These are phyloP conservation scores for Noctua pronuba DNA, from an alignment of 2,888 invertebrate genomes.

Conservation along the genomic window DNA sequence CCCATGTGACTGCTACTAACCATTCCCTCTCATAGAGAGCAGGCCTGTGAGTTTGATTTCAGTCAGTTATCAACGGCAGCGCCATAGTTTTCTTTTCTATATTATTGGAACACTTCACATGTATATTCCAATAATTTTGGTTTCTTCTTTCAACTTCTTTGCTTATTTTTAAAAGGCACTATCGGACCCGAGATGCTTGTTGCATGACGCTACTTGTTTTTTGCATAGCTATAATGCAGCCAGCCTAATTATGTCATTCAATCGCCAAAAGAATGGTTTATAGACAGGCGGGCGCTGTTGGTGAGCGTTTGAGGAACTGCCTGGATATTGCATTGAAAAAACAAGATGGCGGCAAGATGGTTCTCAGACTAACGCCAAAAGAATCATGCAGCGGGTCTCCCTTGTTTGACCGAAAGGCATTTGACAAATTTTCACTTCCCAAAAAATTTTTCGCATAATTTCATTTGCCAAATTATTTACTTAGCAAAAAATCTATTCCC, in stretches of 20 bases:
- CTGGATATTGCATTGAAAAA: neutral
- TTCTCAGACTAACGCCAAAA: neutral
- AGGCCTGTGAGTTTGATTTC: neutral
- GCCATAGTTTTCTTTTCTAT: neutral
- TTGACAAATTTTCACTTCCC: too few species aligned
- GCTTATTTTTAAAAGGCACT: neutral
- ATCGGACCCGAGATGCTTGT: neutral
- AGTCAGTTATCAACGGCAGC: neutral
- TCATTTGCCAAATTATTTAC: too few species aligned
- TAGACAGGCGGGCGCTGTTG: neutral
- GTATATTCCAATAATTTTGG: neutral
- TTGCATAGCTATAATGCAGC: neutral
- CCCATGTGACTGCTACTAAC: neutral
- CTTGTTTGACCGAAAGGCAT: too few species aligned
- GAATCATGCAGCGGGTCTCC: neutral
- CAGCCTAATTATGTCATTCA: neutral
- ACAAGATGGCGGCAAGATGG: neutral
- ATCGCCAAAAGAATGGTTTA: neutral
- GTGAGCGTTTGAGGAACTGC: neutral
- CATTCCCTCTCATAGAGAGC: neutral
- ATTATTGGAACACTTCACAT: neutral
- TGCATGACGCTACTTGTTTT: neutral
- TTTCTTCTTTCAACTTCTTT: neutral
- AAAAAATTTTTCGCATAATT: too few species aligned
- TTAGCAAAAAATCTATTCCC: too few species aligned